Percentiles rank a stretch among this genome's conserved stretches.
phyloP scores from a whole-genome alignment of 2,797 vertebrate genomes.

The Okamejei kenojei region DNA sequence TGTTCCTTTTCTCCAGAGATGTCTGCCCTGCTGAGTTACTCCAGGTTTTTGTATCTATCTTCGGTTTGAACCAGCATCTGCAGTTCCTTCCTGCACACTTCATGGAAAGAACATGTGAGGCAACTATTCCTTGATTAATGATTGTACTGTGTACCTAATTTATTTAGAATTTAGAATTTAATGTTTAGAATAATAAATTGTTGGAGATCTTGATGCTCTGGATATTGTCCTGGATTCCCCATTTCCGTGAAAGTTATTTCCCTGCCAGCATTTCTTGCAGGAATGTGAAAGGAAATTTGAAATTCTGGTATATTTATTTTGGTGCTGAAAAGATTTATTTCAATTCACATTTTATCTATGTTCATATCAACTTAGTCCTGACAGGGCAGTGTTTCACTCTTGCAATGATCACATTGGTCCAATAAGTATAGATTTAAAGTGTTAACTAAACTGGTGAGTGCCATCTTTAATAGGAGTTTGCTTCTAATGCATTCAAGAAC shows the following conservation, averaged over 20 bases:
- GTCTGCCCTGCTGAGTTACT: no score
- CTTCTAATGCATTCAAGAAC: background rate
- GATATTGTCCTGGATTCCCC: background rate
- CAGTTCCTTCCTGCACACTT: background rate
- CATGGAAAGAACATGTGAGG: background rate
- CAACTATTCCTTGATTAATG: background rate
- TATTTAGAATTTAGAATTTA: constrained; percentile 13
- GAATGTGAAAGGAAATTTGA: background rate
- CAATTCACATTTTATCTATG: background rate
- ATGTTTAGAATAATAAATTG: constrained; percentile 3
- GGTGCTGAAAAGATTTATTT: background rate
- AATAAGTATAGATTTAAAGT: background rate
- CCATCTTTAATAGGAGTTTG: background rate
- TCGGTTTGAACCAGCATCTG: no score
- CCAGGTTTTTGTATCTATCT: no score
- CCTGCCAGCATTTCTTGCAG: background rate
- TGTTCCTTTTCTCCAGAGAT: no score
- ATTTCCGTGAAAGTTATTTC: background rate
- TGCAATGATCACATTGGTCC: background rate
- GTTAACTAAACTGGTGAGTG: background rate
- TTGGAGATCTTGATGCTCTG: background rate
- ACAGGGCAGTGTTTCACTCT: background rate
- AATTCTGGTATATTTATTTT: background rate
- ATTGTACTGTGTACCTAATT: constrained; percentile 7
- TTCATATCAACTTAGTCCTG: background rate